Percentiles rank a stretch among this genome's conserved stretches.
Conservation (phyloP, 2,797 vertebrate genomes). For the Urosaurus nigricauda region DNA sequence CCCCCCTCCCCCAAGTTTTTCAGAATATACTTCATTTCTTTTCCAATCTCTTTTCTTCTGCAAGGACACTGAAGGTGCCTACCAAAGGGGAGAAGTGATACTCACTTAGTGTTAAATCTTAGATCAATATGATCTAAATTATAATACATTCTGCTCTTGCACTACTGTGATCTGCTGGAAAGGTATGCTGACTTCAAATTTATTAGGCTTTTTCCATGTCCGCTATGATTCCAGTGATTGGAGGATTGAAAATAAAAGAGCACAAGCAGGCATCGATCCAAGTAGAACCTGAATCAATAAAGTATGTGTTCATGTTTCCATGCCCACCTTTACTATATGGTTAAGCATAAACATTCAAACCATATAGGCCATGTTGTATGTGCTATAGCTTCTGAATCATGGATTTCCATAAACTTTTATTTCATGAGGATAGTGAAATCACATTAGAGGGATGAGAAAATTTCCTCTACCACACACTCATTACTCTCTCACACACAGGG, state of each 20-base stretch:
- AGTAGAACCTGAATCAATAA: not conserved
- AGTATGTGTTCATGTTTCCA: not conserved
- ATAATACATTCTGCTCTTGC: not conserved
- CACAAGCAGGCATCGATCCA: not conserved
- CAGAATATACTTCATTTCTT: not conserved
- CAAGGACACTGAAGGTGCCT: not conserved
- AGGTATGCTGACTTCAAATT: constrained; percentile 16
- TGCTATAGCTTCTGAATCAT: too few relatives aligned
- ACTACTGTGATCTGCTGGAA: constrained; percentile 11
- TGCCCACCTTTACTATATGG: not conserved
- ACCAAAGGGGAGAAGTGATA: constrained; percentile 5
- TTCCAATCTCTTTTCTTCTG: not conserved
- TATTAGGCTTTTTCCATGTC: not conserved
- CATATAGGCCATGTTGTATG: too few relatives aligned
- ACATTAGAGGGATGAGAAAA: too few relatives aligned
- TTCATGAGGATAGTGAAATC: too few relatives aligned
- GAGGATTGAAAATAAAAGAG: not conserved
- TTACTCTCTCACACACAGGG: too few relatives aligned
- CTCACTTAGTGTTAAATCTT: not conserved
- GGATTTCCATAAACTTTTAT: too few relatives aligned
- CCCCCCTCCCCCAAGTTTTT: not conserved
- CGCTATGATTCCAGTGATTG: not conserved
- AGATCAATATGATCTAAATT: not conserved
- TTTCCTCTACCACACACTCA: too few relatives aligned
- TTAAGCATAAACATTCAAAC: too few relatives aligned